These are phyloP conservation scores for Ivindomyrus marchei DNA, from an alignment of 2,113 vertebrate species.

Conservation along the genomic window DNA sequence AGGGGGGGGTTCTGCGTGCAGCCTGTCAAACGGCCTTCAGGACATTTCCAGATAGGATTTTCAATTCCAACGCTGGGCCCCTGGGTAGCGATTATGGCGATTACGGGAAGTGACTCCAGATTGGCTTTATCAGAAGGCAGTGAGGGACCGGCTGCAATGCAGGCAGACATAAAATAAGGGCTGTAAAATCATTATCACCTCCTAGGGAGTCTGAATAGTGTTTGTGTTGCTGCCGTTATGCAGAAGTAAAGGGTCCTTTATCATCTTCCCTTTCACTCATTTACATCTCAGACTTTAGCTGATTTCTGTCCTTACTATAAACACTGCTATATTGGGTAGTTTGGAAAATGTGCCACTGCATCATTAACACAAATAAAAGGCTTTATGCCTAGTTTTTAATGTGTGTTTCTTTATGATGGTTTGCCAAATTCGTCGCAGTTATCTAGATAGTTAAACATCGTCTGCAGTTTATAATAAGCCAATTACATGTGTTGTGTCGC, in stretches of 20 bases:
- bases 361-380: background rate
- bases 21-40: background rate
- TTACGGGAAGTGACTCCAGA: background rate
- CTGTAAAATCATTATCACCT: slow-evolving; percentile 1
- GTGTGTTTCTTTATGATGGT: background rate
- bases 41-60: background rate
- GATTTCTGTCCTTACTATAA: background rate
- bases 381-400: background rate
- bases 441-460: slow-evolving; percentile 5
- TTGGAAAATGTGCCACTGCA: background rate
- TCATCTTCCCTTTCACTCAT: slow-evolving; percentile 1
- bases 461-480: background rate
- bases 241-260: background rate
- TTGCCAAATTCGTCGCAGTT: background rate
- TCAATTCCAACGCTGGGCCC: background rate
- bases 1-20: background rate
- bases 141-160: background rate
- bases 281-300: background rate
- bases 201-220: background rate
- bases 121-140: background rate
- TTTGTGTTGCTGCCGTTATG: background rate
- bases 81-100: slow-evolving; percentile 8
- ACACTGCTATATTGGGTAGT: background rate
- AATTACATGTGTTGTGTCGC: background rate
- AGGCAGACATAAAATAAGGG: slow-evolving; percentile 6